Percentiles rank a stretch among this genome's conserved stretches.
phyloP scores from a whole-genome alignment of 2,797 vertebrate species.

The Nyctibius grandis region DNA sequence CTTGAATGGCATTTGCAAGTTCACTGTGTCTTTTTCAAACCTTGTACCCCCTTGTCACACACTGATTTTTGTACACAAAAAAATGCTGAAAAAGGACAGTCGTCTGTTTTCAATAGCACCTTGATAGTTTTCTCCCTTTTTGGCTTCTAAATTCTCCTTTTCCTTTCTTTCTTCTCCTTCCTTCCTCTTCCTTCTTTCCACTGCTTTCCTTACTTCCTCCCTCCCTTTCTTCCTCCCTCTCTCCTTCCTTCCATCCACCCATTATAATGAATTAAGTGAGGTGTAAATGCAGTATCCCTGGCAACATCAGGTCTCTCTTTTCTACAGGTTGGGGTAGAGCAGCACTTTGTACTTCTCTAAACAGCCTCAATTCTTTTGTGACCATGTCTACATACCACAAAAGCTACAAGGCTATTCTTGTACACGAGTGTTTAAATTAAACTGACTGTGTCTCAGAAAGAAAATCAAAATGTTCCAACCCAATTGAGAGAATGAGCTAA shows the following conservation, averaged over 20 bases:
- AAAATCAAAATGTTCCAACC: background rate
- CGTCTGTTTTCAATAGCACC: background rate
- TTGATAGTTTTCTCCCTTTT: background rate
- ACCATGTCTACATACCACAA: slow-evolving; percentile 2
- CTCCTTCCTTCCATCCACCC: background rate
- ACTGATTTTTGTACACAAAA: background rate
- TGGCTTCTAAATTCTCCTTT: background rate
- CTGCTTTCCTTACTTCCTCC: background rate
- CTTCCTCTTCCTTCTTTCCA: background rate
- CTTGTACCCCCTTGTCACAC: background rate
- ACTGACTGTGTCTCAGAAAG: background rate
- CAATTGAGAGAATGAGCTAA: background rate
- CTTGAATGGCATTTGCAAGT: background rate
- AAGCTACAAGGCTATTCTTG: slow-evolving; percentile 20
- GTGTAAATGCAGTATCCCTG: background rate
- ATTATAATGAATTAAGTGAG: background rate
- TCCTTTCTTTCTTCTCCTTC: background rate
- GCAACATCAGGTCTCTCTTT: background rate
- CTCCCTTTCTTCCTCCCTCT: background rate
- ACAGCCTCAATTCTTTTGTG: background rate
- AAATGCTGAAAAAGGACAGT: background rate
- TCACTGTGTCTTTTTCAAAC: background rate
- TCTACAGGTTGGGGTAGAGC: background rate
- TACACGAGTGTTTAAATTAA: slow-evolving; percentile 6
- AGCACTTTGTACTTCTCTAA: background rate